Percentiles rank a stretch among this genome's conserved stretches.
These are phyloP conservation scores for Martes martes DNA, from an alignment of 2,113 vertebrate species.

Conservation along the genomic window DNA sequence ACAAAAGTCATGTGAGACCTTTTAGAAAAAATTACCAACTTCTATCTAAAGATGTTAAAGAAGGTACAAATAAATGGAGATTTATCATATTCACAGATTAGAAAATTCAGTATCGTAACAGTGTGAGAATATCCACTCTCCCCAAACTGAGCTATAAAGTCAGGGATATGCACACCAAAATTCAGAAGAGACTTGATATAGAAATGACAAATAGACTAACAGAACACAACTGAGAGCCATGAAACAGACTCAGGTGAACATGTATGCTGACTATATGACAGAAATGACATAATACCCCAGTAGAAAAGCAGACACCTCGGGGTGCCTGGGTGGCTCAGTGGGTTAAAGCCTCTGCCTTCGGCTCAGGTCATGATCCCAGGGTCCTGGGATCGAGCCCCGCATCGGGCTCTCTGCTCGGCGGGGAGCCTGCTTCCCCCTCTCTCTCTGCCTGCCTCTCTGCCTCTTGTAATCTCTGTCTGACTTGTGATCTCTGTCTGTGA, in stretches of 20 bases:
- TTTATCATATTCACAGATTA: not conserved
- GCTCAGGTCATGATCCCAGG: too few relatives aligned
- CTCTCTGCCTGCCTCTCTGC: too few relatives aligned
- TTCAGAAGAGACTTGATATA: not conserved
- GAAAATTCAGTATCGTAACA: not conserved
- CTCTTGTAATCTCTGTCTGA: too few relatives aligned
- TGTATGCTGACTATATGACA: not conserved
- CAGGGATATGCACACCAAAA: not conserved
- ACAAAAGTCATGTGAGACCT: not conserved
- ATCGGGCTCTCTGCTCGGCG: too few relatives aligned
- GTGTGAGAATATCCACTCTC: not conserved
- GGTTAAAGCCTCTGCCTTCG: too few relatives aligned
- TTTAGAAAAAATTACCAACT: not conserved
- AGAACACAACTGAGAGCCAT: not conserved
- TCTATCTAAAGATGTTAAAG: not conserved
- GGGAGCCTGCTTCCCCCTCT: too few relatives aligned
- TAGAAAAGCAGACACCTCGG: too few relatives aligned
- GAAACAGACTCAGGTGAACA: not conserved
- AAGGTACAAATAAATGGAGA: not conserved
- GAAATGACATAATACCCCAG: not conserved
- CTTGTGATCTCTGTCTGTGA: too few relatives aligned
- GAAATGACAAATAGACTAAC: not conserved
- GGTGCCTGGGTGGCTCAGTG: too few relatives aligned
- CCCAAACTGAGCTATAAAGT: not conserved
- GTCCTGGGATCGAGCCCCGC: too few relatives aligned